Evolutionary conservation across 2,797 vertebrate species (phyloP).

Genomic region (Carduelis carduelis): DNA sequence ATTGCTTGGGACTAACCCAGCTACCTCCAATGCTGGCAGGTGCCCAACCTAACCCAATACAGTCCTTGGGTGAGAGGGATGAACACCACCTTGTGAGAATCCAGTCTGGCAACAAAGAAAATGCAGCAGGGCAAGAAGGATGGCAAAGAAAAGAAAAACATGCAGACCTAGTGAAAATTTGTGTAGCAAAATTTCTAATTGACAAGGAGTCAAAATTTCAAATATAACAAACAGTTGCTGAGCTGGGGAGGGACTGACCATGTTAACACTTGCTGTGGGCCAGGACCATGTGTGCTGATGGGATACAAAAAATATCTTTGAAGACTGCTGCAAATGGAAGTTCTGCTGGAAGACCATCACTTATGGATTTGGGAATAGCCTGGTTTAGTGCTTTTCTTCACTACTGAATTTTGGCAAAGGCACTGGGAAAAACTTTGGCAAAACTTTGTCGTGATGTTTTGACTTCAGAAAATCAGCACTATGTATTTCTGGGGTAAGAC

Average conservation of each 20-base stretch:
- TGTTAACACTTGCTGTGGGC: neutral
- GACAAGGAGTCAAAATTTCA: neutral
- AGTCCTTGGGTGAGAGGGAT: neutral
- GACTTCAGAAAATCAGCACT: neutral
- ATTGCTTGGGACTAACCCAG: conserved; percentile 8
- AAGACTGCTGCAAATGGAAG: neutral
- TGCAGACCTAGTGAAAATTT: neutral
- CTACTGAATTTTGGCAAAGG: neutral
- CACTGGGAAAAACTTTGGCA: neutral
- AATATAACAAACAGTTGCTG: fast-evolving
- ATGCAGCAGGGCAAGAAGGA: neutral
- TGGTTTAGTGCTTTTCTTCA: neutral
- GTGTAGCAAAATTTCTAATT: neutral
- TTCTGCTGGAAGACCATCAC: neutral
- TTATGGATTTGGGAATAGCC: fast-evolving
- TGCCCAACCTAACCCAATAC: neutral
- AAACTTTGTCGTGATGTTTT: fast-evolving
- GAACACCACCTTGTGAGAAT: neutral
- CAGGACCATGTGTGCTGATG: neutral
- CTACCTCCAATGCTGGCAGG: conserved; percentile 18
- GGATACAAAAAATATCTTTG: neutral
- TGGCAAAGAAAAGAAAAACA: neutral
- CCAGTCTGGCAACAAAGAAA: neutral
- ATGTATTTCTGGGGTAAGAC: neutral
- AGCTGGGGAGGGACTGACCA: neutral